These are phyloP conservation scores for Anadara kagoshimensis DNA, from an alignment of 1,140 invertebrate genomes.

Conservation along the genomic window DNA sequence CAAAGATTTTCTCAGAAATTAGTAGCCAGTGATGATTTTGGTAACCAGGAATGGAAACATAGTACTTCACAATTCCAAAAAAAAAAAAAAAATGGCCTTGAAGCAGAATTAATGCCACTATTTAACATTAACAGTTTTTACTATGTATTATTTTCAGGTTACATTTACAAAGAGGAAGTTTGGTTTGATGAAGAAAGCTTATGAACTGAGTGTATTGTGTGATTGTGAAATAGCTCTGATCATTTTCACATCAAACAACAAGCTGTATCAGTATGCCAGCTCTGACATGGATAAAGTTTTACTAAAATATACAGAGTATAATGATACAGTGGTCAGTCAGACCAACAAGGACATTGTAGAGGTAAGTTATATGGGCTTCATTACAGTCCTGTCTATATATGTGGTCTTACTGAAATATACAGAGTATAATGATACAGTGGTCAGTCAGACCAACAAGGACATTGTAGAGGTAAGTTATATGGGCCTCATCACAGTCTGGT, in stretches of 20 bases:
- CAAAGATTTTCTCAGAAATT: no score
- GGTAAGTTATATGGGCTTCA: slow-evolving; percentile 79
- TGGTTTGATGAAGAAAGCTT: slow-evolving; percentile 99
- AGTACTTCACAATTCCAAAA: background rate
- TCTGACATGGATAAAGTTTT: slow-evolving; percentile 99
- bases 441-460: slow-evolving; percentile 99
- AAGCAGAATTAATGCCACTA: background rate
- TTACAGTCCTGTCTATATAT: slow-evolving; percentile 83
- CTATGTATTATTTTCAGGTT: slow-evolving; percentile 85
- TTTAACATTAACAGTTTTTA: background rate
- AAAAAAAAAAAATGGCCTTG: background rate
- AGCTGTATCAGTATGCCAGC: slow-evolving; percentile 99
- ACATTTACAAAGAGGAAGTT: slow-evolving; percentile 99
- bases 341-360: slow-evolving; percentile 99
- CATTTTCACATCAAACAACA: slow-evolving; percentile 99
- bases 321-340: slow-evolving; percentile 99
- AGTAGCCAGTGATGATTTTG: no score
- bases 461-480: slow-evolving; percentile 94
- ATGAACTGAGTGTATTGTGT: slow-evolving; percentile 98
- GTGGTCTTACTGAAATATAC: slow-evolving; percentile 99
- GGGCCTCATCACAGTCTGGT: no score
- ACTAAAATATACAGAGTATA: slow-evolving; percentile 99
- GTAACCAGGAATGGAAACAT: no score
- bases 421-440: slow-evolving; percentile 99
- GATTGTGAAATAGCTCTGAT: slow-evolving; percentile 99